Percentiles rank a stretch among this genome's conserved stretches.
Evolutionary conservation across 2,888 invertebrate genomes (phyloP).

Genomic region (Empis stercorea): DNA sequence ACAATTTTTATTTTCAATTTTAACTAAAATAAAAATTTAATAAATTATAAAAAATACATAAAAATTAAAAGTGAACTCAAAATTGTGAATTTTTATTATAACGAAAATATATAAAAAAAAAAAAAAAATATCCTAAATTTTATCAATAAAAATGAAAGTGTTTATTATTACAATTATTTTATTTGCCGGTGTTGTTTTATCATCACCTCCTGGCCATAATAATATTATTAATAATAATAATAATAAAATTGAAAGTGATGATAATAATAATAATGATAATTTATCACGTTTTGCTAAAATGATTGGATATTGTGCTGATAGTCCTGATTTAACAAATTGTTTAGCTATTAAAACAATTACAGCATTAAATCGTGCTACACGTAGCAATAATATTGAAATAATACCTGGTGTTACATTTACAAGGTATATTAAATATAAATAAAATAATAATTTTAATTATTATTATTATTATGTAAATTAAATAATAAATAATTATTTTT

Average conservation of each 20-base stretch:
- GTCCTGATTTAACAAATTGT: constrained; percentile 41
- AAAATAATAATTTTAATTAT: background rate
- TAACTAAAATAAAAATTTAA: no score
- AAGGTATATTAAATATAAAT: constrained; percentile 31
- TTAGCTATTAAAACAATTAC: constrained; percentile 45
- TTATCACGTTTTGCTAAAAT: constrained; percentile 31
- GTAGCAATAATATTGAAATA: constrained; percentile 43
- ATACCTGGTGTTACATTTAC: constrained; percentile 45
- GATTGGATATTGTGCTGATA: constrained; percentile 34
- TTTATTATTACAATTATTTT: constrained; percentile 21
- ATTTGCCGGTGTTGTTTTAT: constrained; percentile 22
- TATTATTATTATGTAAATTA: no score
- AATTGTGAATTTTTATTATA: no score
- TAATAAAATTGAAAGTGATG: constrained; percentile 37
- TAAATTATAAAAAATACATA: no score
- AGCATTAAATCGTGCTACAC: constrained; percentile 42
- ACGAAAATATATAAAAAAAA: no score
- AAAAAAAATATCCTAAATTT: background rate
- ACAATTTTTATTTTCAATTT: background rate
- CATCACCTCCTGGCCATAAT: constrained; percentile 28
- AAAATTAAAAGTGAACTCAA: no score
- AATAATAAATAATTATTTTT: no score
- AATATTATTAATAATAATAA: constrained; percentile 25
- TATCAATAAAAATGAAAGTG: constrained; percentile 21
- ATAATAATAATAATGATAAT: constrained; percentile 23